Evolutionary conservation across 2,888 invertebrate genomes (phyloP).

Genomic region (Parthenolecanium corni): DNA sequence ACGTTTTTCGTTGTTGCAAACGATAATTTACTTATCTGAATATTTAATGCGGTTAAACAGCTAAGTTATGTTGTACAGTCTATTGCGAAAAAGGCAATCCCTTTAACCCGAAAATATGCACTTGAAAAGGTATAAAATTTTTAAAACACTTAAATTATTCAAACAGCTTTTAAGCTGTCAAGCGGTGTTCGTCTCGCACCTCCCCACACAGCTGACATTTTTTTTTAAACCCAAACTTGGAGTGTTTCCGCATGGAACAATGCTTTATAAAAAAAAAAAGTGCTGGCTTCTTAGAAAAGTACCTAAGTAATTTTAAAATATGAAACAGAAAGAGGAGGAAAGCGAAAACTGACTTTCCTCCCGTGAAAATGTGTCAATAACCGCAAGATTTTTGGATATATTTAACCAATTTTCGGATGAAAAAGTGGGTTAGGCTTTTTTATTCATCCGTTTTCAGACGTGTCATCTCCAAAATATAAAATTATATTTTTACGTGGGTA

Average conservation of each 20-base stretch:
- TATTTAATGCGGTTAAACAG: constrained; percentile 26
- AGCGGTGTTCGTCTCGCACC: constrained; percentile 28
- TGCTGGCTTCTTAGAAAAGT: too few relatives aligned
- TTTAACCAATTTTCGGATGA: too few relatives aligned
- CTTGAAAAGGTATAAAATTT: constrained; percentile 30
- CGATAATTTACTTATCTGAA: constrained; percentile 26
- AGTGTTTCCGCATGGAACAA: constrained; percentile 11
- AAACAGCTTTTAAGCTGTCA: constrained; percentile 35
- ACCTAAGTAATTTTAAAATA: too few relatives aligned
- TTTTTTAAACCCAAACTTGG: constrained; percentile 18
- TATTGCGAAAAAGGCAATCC: constrained; percentile 26
- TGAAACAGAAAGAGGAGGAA: too few relatives aligned
- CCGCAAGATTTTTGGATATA: too few relatives aligned
- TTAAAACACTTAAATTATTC: constrained; percentile 33
- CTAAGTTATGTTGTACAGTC: constrained; percentile 25
- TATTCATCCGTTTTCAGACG: too few relatives aligned
- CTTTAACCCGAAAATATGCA: constrained; percentile 28
- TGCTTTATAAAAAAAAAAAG: too few relatives aligned
- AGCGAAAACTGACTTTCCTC: too few relatives aligned
- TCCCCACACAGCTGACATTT: constrained; percentile 24
- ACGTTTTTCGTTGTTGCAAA: constrained; percentile 14
- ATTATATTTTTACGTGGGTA: too few relatives aligned
- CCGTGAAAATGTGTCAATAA: too few relatives aligned
- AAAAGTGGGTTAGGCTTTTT: too few relatives aligned
- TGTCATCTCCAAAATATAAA: too few relatives aligned